Percentiles rank a stretch among this genome's conserved stretches.
Evolutionary conservation across 2,113 vertebrate species (phyloP).

Genomic region (Periophthalmus modestus): DNA sequence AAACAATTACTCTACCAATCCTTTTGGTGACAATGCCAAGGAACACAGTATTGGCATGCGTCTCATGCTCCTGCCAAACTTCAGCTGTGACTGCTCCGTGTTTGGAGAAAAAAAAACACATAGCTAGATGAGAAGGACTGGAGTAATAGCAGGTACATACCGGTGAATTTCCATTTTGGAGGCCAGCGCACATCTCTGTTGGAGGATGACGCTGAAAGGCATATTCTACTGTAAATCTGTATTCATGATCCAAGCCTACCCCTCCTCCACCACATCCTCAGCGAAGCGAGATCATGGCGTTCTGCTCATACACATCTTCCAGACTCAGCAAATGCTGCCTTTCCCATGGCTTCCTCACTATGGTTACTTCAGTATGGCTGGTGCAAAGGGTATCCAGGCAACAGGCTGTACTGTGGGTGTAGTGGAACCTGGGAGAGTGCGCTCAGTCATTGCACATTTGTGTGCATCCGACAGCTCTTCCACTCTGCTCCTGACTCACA

Average conservation of each 20-base stretch:
- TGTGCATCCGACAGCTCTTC: neutral
- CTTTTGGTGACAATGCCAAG: neutral
- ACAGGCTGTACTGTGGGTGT: constrained; percentile 63
- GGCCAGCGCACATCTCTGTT: constrained; percentile 55
- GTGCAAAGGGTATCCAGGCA: constrained; percentile 69
- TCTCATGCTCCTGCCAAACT: neutral
- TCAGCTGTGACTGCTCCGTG: neutral
- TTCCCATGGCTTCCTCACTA: constrained; percentile 34
- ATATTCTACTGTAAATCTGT: constrained; percentile 11
- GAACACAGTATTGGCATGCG: neutral
- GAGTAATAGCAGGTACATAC: constrained; percentile 53
- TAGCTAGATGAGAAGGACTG: neutral
- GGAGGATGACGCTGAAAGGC: constrained; percentile 57
- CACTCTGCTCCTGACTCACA: neutral
- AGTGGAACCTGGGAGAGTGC: neutral
- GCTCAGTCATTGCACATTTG: neutral
- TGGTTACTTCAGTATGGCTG: constrained; percentile 12
- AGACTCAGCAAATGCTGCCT: constrained; percentile 39
- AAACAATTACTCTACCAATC: neutral
- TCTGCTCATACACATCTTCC: constrained; percentile 30
- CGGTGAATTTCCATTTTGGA: constrained; percentile 68
- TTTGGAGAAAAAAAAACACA: neutral
- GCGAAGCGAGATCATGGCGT: constrained; percentile 2
- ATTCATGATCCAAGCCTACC: neutral
- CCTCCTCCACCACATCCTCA: constrained; percentile 7